Evolutionary conservation across 1,140 invertebrate species (phyloP), one percentile per base, ranked within the genome.

Genomic region (Brachionus sp.): DNA sequence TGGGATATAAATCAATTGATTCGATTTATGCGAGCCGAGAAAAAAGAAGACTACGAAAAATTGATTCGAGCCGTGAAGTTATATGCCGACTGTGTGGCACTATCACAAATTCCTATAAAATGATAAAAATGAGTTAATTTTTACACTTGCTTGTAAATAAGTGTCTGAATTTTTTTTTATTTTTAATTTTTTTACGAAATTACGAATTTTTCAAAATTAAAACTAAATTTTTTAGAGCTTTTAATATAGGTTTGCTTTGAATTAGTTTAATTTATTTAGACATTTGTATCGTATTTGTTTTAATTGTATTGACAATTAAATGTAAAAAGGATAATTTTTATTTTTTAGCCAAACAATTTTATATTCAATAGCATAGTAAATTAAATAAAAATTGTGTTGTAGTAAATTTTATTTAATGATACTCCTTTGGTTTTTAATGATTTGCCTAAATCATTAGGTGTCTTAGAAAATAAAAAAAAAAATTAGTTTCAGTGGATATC

Each of bases 1-100:
- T 80, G 77, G 77, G 62, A 80, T 5, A 62, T 57, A 37, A 57
- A 80, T 39, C 77, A 80, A 44, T 44, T 80, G 25, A 66, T 80
- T 35, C 46, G 62, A n/a, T 80, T 80, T 80, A 80, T 80, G 50
- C 33, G 50, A 12, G 39, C 50, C 33, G 77, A 80, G 13, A 57
- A 66, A 16, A 50, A 57, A n/a, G 77, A 80, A 3, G 77, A 80
- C 19, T 80, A 62, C 62, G 77, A 80, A 57, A 80, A 66, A 19
- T 44, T 77, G 16, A 77, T 77, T 77, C 46, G 39, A 46, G 39
- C 73, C 13, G 39, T 77, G 16, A 44, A 53, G 25, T 16, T 77
- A 12, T 77, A 77, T 44, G 73, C 73, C 2, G 73, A 77, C 25
- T 77, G 73, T 42, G 25, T 77, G 33, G 46, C 73, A 0, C 25